A percentile compares a stretch with the other conserved stretches of the same genome.
Conservation (phyloP, 2,888 invertebrate species). For the Lydus trimaculatus region DNA sequence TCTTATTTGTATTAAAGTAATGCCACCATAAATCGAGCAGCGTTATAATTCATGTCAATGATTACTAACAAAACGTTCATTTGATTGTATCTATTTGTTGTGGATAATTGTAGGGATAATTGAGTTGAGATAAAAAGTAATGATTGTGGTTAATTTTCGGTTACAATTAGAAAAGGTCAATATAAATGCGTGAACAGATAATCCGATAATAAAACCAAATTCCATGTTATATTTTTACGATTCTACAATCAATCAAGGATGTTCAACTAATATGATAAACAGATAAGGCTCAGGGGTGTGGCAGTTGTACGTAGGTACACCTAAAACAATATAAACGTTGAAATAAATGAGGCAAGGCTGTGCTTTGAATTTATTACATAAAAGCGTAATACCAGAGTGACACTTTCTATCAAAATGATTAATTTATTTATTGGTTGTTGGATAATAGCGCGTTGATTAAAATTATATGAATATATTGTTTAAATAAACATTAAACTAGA, state of each 20-base stretch:
- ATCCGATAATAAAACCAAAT: not conserved
- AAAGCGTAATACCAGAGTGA: not conserved
- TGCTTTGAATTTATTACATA: not conserved
- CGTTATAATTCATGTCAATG: too few species aligned
- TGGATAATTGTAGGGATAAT: not conserved
- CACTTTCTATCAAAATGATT: not conserved
- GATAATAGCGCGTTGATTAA: not conserved
- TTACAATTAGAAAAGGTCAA: not conserved
- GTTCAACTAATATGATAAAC: slow-evolving; percentile 6
- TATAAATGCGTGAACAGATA: not conserved
- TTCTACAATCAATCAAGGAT: not conserved
- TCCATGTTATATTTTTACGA: not conserved
- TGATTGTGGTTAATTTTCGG: not conserved
- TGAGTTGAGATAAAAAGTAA: not conserved
- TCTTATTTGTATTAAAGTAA: too few species aligned
- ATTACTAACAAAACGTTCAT: too few species aligned
- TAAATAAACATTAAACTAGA: too few species aligned
- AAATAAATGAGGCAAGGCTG: not conserved
- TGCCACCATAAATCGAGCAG: too few species aligned
- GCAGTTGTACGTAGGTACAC: not conserved
- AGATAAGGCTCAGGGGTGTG: not conserved
- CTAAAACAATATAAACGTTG: not conserved
- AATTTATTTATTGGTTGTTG: not conserved
- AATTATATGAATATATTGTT: not conserved
- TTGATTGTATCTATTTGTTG: not conserved